These are phyloP conservation scores for Drosophila anceps DNA, from an alignment of 2,888 invertebrate genomes.

Conservation along the genomic window DNA sequence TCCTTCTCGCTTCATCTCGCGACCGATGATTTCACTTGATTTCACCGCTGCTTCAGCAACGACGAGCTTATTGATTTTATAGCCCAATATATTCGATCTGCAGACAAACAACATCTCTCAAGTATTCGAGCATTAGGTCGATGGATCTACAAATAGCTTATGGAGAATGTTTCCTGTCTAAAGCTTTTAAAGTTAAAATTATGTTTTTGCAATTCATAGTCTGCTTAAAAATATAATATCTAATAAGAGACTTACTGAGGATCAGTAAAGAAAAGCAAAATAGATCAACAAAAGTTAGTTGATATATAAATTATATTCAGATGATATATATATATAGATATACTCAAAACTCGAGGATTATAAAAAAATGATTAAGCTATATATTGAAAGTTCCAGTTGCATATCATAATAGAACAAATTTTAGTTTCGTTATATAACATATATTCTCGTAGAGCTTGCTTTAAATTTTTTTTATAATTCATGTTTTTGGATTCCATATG, in stretches of 20 bases:
- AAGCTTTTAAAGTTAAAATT: too few species aligned
- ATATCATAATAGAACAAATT: background rate
- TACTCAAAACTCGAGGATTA: too few species aligned
- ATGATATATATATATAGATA: too few species aligned
- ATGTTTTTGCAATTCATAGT: too few species aligned
- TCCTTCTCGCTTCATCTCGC: constrained; percentile 55
- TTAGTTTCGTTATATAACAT: background rate
- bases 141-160: background rate
- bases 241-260: too few species aligned
- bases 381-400: background rate
- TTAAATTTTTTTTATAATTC: background rate
- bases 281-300: too few species aligned
- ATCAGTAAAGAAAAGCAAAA: too few species aligned
- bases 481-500: background rate
- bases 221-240: too few species aligned
- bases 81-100: constrained; percentile 1
- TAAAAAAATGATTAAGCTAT: too few species aligned
- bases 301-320: too few species aligned
- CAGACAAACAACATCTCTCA: background rate
- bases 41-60: background rate
- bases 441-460: too few species aligned
- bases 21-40: constrained; percentile 38
- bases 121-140: background rate
- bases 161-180: background rate
- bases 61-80: constrained; percentile 47